Conservation (phyloP, 2,888 invertebrate genomes). For the Oscheius sp. region DNA sequence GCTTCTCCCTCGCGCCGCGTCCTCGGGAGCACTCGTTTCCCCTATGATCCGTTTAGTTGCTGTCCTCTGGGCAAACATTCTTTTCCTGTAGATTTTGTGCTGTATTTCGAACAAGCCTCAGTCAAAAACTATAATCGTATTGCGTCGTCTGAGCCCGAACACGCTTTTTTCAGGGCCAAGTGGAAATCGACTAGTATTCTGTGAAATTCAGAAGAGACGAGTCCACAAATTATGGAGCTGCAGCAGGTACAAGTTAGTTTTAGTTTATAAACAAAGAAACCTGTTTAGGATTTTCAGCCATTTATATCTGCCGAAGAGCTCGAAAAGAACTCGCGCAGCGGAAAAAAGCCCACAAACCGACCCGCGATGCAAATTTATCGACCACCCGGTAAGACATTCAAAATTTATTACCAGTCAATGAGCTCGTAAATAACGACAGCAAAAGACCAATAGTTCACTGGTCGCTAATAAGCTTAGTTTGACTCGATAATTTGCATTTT, state of each 20-base stretch:
- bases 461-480: not conserved
- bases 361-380: slow-evolving; percentile 64
- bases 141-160: not conserved
- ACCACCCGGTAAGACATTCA: slow-evolving; percentile 63
- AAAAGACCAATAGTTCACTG: not conserved
- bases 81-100: slow-evolving; percentile 4
- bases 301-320: slow-evolving; percentile 20
- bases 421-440: too few relatives aligned
- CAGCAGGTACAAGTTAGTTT: slow-evolving; percentile 15
- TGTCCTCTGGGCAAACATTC: slow-evolving; percentile 22
- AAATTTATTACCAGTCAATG: not conserved
- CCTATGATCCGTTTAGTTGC: slow-evolving; percentile 29
- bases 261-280: not conserved
- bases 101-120: not conserved
- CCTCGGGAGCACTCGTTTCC: slow-evolving; percentile 30
- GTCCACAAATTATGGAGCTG: slow-evolving; percentile 24
- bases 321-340: slow-evolving; percentile 23
- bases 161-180: slow-evolving; percentile 18
- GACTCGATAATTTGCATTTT: slow-evolving; percentile 13
- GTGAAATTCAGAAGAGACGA: slow-evolving; percentile 27
- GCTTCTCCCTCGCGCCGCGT: slow-evolving; percentile 17
- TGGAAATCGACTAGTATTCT: slow-evolving; percentile 25
- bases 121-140: not conserved
- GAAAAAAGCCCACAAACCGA: slow-evolving; percentile 54
- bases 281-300: slow-evolving; percentile 1